A percentile compares a stretch with the other conserved stretches of the same genome.
Evolutionary conservation across 2,797 vertebrate genomes (phyloP).

Genomic region (Pangasius macronema): DNA sequence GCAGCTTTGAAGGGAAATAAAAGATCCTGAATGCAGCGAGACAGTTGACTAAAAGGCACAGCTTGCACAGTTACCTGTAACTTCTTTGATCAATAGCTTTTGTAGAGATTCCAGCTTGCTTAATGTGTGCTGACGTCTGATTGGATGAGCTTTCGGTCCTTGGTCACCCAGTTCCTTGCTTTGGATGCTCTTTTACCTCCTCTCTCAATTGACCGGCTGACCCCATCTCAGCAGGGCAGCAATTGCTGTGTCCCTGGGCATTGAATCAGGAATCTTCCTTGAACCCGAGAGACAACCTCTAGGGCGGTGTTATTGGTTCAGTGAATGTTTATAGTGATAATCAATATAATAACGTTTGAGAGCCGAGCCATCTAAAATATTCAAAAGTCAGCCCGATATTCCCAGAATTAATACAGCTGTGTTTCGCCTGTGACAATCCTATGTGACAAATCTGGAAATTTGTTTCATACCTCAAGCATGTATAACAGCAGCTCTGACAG

Average conservation of each 20-base stretch:
- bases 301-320: conserved; percentile 25
- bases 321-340: conserved; percentile 24
- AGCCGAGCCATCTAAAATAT: neutral
- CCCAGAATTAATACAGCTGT: neutral
- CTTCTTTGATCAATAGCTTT: conserved; percentile 43
- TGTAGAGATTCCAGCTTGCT: conserved; percentile 15
- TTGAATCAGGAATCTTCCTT: conserved; percentile 35
- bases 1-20: conserved; percentile 36
- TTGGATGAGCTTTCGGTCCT: conserved; percentile 13
- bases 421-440: neutral
- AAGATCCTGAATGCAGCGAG: conserved; percentile 25
- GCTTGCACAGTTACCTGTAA: conserved; percentile 16
- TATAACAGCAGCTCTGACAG: neutral
- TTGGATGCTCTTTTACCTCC: conserved; percentile 23
- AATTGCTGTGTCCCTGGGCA: conserved; percentile 30
- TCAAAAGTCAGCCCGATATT: neutral
- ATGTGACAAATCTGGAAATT: neutral
- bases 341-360: conserved; percentile 35
- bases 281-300: neutral
- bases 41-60: conserved; percentile 24
- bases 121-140: conserved; percentile 33
- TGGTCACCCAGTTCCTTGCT: neutral
- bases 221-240: conserved; percentile 31
- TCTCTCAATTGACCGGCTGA: conserved; percentile 38
- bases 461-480: neutral